Percentiles rank a stretch among this genome's conserved stretches.
These are phyloP conservation scores for Eupleurogrammus muticus DNA, from an alignment of 2,797 vertebrate genomes.

Conservation along the genomic window DNA sequence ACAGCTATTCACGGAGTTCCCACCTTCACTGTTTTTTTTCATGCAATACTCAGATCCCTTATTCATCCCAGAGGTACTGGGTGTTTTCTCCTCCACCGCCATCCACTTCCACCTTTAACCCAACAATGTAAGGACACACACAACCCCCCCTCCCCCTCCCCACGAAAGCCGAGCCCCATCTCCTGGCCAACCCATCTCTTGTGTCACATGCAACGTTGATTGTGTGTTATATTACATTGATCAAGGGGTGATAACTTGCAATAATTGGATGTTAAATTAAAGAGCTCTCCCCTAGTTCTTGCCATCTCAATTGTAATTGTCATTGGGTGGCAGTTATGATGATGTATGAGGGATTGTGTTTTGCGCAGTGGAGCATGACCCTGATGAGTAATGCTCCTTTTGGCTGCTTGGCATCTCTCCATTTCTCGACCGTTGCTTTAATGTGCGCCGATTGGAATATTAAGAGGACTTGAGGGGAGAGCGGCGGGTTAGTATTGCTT, in stretches of 20 bases:
- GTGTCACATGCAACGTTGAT: constrained; percentile 97
- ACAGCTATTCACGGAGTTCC: constrained; percentile 82
- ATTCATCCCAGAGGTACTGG: constrained; percentile 36
- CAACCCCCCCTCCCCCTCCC: constrained; percentile 22
- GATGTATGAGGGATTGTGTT: constrained; percentile 99
- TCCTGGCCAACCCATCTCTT: constrained; percentile 73
- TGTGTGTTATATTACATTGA: constrained; percentile 99
- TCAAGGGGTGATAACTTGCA: constrained; percentile 99
- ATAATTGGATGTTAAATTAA: constrained; percentile 99
- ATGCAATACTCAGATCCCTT: constrained; percentile 10
- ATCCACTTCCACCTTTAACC: constrained; percentile 28
- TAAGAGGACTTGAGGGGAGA: constrained; percentile 80
- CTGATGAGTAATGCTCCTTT: constrained; percentile 95
- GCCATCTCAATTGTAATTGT: constrained; percentile 99
- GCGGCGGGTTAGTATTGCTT: constrained; percentile 46
- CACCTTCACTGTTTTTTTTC: constrained; percentile 28
- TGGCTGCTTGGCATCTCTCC: constrained; percentile 89
- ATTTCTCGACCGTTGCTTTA: constrained; percentile 88
- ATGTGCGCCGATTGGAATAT: constrained; percentile 91
- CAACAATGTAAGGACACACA: constrained; percentile 28
- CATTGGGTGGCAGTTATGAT: constrained; percentile 98
- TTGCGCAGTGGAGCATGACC: constrained; percentile 96
- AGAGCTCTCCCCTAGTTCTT: constrained; percentile 97
- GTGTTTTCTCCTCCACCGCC: constrained; percentile 10
- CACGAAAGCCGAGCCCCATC: constrained; percentile 11